Conservation (phyloP, 2,113 vertebrate species). For the Caracal caracal region DNA sequence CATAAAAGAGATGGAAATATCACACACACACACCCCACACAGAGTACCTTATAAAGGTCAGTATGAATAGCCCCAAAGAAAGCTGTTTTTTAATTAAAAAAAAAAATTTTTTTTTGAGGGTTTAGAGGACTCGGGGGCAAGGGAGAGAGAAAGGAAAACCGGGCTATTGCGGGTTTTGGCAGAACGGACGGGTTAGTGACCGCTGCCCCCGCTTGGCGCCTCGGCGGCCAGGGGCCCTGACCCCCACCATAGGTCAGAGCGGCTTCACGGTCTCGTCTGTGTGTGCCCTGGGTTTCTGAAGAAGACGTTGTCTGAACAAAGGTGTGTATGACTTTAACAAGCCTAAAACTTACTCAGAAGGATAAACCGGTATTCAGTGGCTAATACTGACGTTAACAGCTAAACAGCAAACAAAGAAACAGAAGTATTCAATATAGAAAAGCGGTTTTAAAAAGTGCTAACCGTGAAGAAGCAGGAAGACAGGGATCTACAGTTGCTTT, state of each 20-base stretch:
- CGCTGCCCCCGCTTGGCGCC: neutral
- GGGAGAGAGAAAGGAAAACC: neutral
- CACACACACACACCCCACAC: neutral
- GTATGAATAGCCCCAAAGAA: neutral
- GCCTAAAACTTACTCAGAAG: neutral
- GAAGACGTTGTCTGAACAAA: neutral
- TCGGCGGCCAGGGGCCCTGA: neutral
- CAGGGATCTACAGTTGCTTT: neutral
- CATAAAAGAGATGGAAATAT: conserved; percentile 58
- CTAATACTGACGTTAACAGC: neutral
- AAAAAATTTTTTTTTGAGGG: neutral
- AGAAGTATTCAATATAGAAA: neutral
- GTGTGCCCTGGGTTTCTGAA: neutral
- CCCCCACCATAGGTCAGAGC: neutral
- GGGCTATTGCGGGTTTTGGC: neutral
- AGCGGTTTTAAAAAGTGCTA: neutral
- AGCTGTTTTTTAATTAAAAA: neutral
- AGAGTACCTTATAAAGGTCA: neutral
- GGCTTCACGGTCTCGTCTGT: no score
- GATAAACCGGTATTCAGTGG: neutral
- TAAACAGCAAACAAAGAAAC: neutral
- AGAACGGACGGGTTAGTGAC: neutral
- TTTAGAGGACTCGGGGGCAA: neutral
- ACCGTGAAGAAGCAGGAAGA: neutral
- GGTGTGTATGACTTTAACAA: neutral